Evolutionary conservation across 92 coral and sea anemone species (phyloP), one percentile per base, ranked within the genome.

Genomic region (Zoanthus sociatus): DNA sequence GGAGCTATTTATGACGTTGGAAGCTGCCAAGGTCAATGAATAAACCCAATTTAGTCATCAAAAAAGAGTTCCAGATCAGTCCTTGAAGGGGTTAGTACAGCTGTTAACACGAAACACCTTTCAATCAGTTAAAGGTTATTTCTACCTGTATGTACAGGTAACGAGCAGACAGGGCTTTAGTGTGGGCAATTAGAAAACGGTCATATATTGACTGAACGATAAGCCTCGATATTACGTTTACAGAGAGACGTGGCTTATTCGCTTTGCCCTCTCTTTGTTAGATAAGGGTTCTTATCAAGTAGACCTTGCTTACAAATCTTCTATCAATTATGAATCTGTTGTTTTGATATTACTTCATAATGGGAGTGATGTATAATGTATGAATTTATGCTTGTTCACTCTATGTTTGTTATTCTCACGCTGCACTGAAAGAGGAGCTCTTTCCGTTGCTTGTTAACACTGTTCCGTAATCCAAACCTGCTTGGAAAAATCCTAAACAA

Each of bases 301-400:
- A 18, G 6, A 67, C 85, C 18, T 45, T 81, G 74, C 73, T 50
- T 81, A 15, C 85, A 81, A 26, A 63, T 81, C 61, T 66, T 46
- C 85, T 50, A 81, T 81, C 85, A 81, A 81, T 81, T 64, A 81
- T 81, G 45, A 20, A 81, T 81, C 75, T 51, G 53, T 26, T 81
- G 85, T 81, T 81, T 81, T 66, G 37, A 81, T 66, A 81, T 81
- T 81, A 66, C 76, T 54, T 66, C 85, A 81, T 81, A 81, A 81
- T 66, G 56, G 85, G 85, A 47, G 75, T 81, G 63, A 64, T 81
- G 85, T 81, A 64, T 81, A 81, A 81, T 81, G 66, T 81, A 81
- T 81, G 73, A 45, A 51, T 66, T 66, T 2, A 46, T 64, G 66
- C 55, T 31, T 81, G 53, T 66, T 81, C 76, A 66, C 53, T 81